Evolutionary conservation across 2,797 vertebrate genomes (phyloP).

Genomic region (Myotis daubentonii): DNA sequence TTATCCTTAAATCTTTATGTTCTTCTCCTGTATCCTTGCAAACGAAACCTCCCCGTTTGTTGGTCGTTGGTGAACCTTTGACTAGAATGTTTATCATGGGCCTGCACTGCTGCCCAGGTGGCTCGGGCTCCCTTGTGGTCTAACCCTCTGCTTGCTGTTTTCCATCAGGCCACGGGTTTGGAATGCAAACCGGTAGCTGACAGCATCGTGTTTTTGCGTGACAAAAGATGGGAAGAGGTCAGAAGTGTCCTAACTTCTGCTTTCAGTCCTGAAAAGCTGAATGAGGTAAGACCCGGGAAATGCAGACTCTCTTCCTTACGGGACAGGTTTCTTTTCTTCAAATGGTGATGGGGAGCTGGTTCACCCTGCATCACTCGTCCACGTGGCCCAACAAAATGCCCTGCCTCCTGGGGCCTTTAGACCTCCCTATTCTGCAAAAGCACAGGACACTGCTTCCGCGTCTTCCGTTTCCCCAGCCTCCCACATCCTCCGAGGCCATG

Average conservation of each 20-base stretch:
- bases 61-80: neutral
- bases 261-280: slow-evolving; percentile 91
- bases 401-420: accelerated
- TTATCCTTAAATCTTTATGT: neutral
- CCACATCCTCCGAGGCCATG: neutral
- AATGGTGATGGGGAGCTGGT: neutral
- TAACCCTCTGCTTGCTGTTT: slow-evolving; percentile 35
- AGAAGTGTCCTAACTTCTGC: slow-evolving; percentile 87
- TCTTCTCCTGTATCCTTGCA: neutral
- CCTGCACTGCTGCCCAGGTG: neutral
- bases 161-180: slow-evolving; percentile 84
- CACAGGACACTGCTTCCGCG: accelerated
- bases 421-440: neutral
- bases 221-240: slow-evolving; percentile 90
- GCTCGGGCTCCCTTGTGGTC: neutral
- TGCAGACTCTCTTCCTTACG: neutral
- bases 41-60: neutral
- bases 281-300: slow-evolving; percentile 87
- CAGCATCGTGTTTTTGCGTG: slow-evolving; percentile 92
- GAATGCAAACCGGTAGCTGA: slow-evolving; percentile 90
- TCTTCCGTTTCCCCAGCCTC: neutral
- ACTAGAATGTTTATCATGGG: neutral
- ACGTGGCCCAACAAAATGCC: neutral
- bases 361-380: neutral
- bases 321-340: neutral